Evolutionary conservation across 2,797 vertebrate genomes (phyloP), one percentile per base, ranked within the genome.

Genomic region (Premnoplex brunnescens): DNA sequence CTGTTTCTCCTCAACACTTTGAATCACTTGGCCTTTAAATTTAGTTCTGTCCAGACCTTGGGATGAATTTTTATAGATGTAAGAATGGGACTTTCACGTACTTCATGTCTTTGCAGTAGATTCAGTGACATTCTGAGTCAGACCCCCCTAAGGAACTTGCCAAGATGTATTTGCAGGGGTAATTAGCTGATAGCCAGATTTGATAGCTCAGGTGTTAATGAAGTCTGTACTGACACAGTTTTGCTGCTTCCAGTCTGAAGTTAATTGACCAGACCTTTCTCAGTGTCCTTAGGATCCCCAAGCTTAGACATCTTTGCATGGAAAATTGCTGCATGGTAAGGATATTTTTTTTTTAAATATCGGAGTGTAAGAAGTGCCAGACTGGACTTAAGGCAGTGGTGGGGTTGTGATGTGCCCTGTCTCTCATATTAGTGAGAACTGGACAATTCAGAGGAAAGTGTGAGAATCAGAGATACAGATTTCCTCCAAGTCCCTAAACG

Each of bases 331-430:
- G 9, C 27, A n/a, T 2, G 3, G 8, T 22, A 41, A 69, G 51
- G 11, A 32, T 12, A 27, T 49, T 51, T 51, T 28, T 15, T 51
- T 27, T 27, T 49, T 16, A 76, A 54, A 39, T 21, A 16, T 54
- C 8, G n/a, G 34, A 30, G 9, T 51, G 10, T 46, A 74, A 66
- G 37, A 69, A 52, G 12, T 62, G 44, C 16, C 16, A 59, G 49
- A 15, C 7, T 30, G 12, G 12, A 46, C 7, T 67, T 67, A 18
- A 63, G 10, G 28, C 26, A 64, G 26, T n/a, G 7, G 3, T 26
- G 21, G 4, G 21, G 58, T 80, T 85, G 22, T 4, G 2, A 22
- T 44, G 6, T 41, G 26, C 8, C 7, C 14, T 27, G 0, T 56
- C 44, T 48, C 8, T 80, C 27, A 6, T 7, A 9, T 52, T 43